Base-by-base conservation (phyloP, 2,113 vertebrate species). In the Acrocephalus kingi region DNA sequence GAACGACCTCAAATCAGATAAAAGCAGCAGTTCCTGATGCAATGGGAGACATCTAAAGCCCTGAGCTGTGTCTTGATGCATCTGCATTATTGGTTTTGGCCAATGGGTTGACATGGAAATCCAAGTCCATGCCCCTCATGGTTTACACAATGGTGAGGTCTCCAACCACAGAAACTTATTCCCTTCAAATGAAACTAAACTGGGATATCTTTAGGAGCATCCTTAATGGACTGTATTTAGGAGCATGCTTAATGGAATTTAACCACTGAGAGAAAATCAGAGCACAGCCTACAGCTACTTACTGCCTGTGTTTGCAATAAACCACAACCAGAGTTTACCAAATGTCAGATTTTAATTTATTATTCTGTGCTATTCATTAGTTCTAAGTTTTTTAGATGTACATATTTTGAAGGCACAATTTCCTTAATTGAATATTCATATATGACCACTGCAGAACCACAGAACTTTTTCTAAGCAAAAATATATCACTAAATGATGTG, bases 71-170 rank as follows among this genome's bases (percentile, higher is more conserved):
- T 67, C 31, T 71, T 66, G 41, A 19, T 84, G 46, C n/a, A 49
- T 15, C 23, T 54, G 37, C 17, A 14, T 33, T 41, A 22, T 3
- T 3, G 14, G 10, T 64, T 87, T 76, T 8, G 48, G 35, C 28
- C 3, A 15, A 4, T 27, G 17, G 33, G 33, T 58, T 64, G 63
- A 39, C 56, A 23, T 11, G 51, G 84, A 84, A 91, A 61, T 39
- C 13, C 54, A 33, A 11, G 7, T 76, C 21, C 22, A 7, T 0
- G 0, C 2, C 5, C 28, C 3, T 11, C 1, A 0, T 55, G 30
- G 11, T 58, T 69, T 79, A 45, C 5, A 9, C 8, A 6, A 2
- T 19, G 11, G 24, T 73, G 33, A 87, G 30, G 12, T 69, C 15
- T 87, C 45, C 63, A 75, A 5, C 9, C 21, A 25, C 0, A 39